phyloP scores from a whole-genome alignment of 35 echinoderm and acorn worm genomes.

The Amphiura filiformis region DNA sequence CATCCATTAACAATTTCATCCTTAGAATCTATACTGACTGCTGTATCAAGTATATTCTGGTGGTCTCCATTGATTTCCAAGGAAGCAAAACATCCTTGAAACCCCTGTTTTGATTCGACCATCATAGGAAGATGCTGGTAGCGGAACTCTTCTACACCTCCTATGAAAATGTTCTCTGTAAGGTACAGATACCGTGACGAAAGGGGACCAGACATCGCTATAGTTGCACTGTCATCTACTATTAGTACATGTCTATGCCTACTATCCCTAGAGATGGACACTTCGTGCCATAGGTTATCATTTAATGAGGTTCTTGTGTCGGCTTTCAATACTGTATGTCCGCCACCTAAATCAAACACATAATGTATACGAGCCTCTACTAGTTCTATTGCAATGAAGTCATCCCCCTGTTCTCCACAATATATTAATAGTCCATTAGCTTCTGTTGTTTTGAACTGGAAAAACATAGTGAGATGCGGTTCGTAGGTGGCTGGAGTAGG shows the following conservation, averaged over 20 bases:
- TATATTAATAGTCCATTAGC: conserved; percentile 81
- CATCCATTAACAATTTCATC: conserved; percentile 67
- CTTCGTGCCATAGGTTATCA: conserved; percentile 94
- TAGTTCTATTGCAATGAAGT: conserved; percentile 86
- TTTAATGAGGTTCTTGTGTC: conserved; percentile 59
- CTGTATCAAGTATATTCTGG: conserved; percentile 57
- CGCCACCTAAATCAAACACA: conserved; percentile 72
- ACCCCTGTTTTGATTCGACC: conserved; percentile 67
- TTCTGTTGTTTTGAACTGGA: conserved; percentile 83
- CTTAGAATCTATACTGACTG: conserved; percentile 65
- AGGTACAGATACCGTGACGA: conserved; percentile 56
- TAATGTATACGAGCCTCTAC: conserved; percentile 69
- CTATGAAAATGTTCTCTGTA: conserved; percentile 64
- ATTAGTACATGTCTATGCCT: conserved; percentile 56
- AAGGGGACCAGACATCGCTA: conserved; percentile 10
- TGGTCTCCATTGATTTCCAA: conserved; percentile 60
- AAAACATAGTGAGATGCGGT: conserved; percentile 79
- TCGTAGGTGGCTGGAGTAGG: conserved; percentile 52
- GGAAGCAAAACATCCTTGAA: conserved; percentile 85
- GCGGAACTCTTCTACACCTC: conserved; percentile 37
- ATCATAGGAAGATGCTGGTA: conserved; percentile 50
- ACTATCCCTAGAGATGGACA: conserved; percentile 77
- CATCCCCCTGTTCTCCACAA: conserved; percentile 54
- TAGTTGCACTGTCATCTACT: conserved; percentile 65
- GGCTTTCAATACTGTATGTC: conserved; percentile 59